Evolutionary conservation across 64 coral and sea anemone genomes (phyloP).

Genomic region (Montipora cactus): DNA sequence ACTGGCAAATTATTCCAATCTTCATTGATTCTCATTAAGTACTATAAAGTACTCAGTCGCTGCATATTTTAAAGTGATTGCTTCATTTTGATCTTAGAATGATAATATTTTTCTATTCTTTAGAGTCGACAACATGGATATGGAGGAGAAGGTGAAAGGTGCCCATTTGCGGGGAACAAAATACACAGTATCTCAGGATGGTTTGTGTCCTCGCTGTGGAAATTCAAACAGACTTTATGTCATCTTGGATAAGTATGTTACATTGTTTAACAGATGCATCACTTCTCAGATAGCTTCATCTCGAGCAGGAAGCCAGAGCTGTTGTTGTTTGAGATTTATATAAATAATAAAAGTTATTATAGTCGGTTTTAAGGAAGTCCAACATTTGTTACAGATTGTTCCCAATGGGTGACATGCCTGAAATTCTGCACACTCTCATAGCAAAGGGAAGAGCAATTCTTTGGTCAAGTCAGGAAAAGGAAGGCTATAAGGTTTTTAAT

Average conservation of each 20-base stretch:
- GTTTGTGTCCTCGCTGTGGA: slow-evolving; percentile 93
- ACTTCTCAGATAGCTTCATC: not conserved
- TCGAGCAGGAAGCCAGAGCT: not conserved
- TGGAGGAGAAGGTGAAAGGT: slow-evolving; percentile 74
- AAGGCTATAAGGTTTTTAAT: slow-evolving; percentile 78
- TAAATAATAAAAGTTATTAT: too few species aligned
- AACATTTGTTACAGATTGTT: slow-evolving; percentile 76
- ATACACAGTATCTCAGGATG: slow-evolving; percentile 94
- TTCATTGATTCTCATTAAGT: too few species aligned
- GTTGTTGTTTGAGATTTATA: not conserved
- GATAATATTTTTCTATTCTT: not conserved
- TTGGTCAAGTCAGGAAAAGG: slow-evolving; percentile 98
- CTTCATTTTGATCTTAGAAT: not conserved
- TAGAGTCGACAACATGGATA: slow-evolving; percentile 45
- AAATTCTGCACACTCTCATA: slow-evolving; percentile 86
- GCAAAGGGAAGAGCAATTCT: slow-evolving; percentile 97
- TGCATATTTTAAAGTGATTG: not conserved
- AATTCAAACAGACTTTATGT: slow-evolving; percentile 90
- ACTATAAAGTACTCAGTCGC: too few species aligned
- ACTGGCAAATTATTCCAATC: too few species aligned
- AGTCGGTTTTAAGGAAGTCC: not conserved
- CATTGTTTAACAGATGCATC: not conserved
- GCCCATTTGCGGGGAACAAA: slow-evolving; percentile 73
- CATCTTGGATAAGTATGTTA: slow-evolving; percentile 95
- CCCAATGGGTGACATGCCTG: slow-evolving; percentile 98